These are phyloP conservation scores for Calypte anna DNA, from an alignment of 2,113 vertebrate genomes.

Conservation along the genomic window DNA sequence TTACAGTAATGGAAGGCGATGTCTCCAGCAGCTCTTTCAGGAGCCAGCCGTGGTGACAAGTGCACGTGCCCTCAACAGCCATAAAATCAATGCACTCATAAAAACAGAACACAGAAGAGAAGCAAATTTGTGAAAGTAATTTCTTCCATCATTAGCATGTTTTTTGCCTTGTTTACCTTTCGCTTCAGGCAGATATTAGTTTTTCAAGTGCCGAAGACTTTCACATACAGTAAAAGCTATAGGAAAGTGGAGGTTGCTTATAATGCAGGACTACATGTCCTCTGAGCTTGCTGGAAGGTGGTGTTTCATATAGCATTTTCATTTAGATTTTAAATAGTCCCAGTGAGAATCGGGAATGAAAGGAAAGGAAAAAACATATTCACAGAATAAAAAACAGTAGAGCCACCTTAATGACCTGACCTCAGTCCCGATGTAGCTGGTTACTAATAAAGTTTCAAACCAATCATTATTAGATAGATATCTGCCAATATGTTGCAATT, in stretches of 20 bases:
- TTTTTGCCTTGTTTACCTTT: background rate
- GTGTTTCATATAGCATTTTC: slow-evolving; percentile 39
- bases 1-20: accelerated
- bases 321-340: slow-evolving; percentile 38
- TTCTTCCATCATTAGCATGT: background rate
- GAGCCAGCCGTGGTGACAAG: background rate
- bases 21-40: background rate
- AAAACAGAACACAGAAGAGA: background rate
- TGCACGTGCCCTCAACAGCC: background rate
- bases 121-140: background rate
- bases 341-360: slow-evolving; percentile 26
- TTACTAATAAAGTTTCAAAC: slow-evolving; percentile 28
- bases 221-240: background rate
- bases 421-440: background rate
- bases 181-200: background rate
- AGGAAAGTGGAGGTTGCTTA: background rate
- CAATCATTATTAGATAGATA: background rate
- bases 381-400: background rate
- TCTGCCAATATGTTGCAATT: background rate
- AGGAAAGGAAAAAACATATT: background rate
- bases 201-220: background rate
- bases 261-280: background rate
- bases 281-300: background rate
- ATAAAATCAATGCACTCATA: background rate
- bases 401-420: background rate